Evolutionary conservation across 2,797 vertebrate genomes (phyloP).

Genomic region (Tragopan temminckii): DNA sequence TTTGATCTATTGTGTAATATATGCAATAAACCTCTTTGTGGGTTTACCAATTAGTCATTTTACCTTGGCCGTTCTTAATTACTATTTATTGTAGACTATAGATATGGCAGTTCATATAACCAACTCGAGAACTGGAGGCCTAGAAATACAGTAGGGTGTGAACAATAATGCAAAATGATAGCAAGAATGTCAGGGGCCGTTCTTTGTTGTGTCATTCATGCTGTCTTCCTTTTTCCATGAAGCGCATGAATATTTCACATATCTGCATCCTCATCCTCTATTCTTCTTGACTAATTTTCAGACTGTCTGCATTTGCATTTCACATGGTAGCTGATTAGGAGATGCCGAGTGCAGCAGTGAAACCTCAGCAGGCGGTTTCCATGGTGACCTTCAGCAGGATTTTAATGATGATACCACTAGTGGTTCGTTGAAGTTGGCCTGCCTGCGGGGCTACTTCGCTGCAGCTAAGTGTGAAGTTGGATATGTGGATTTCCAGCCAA

Average conservation of each 20-base stretch:
- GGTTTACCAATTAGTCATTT: slow-evolving; percentile 65
- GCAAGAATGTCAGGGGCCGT: slow-evolving; percentile 94
- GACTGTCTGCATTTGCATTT: slow-evolving; percentile 98
- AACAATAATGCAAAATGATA: slow-evolving; percentile 94
- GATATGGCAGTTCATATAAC: slow-evolving; percentile 76
- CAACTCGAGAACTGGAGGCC: slow-evolving; percentile 80
- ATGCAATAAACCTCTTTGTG: slow-evolving; percentile 32
- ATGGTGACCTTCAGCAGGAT: slow-evolving; percentile 93
- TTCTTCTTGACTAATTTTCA: slow-evolving; percentile 98
- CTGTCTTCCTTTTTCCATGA: slow-evolving; percentile 86
- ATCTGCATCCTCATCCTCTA: slow-evolving; percentile 93
- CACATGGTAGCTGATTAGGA: slow-evolving; percentile 93
- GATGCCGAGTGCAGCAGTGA: slow-evolving; percentile 86
- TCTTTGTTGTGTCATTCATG: slow-evolving; percentile 99
- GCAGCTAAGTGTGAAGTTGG: slow-evolving; percentile 88
- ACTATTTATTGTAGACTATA: slow-evolving; percentile 75
- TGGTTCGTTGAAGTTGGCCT: slow-evolving; percentile 87
- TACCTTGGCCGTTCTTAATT: slow-evolving; percentile 79
- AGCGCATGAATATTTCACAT: slow-evolving; percentile 99
- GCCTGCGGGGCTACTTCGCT: slow-evolving; percentile 88
- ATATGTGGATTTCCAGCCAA: slow-evolving; percentile 80
- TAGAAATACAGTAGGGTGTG: slow-evolving; percentile 92
- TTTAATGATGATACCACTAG: slow-evolving; percentile 93
- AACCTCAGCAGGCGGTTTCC: slow-evolving; percentile 94
- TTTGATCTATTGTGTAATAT: slow-evolving; percentile 37